Percentiles rank a stretch among this genome's conserved stretches.
These are phyloP conservation scores for Drosophila pseudoobscura DNA, from an alignment of 1,140 invertebrate species.

Conservation along the genomic window DNA sequence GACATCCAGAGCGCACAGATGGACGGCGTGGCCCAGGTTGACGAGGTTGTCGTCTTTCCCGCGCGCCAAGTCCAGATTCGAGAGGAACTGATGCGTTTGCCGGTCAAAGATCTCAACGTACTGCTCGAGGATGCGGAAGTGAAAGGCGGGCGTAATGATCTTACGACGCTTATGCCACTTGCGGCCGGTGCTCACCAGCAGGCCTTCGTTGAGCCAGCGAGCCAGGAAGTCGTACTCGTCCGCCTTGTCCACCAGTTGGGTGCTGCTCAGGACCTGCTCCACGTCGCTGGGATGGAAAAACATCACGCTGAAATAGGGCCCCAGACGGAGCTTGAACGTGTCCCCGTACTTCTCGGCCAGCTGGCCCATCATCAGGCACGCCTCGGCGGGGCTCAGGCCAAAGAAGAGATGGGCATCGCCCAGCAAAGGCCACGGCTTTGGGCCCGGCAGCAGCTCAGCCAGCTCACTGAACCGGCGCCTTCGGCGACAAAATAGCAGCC, in stretches of 20 bases:
- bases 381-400: slow-evolving; percentile 43
- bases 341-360: slow-evolving; percentile 44
- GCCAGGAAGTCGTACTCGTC: slow-evolving; percentile 87
- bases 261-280: slow-evolving; percentile 56
- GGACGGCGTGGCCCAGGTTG: slow-evolving; percentile 86
- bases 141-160: slow-evolving; percentile 93
- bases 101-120: slow-evolving; percentile 89
- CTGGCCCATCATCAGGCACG: slow-evolving; percentile 29
- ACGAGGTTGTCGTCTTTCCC: slow-evolving; percentile 58
- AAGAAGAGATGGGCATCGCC: slow-evolving; percentile 64
- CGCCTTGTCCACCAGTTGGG: slow-evolving; percentile 63
- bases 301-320: slow-evolving; percentile 61
- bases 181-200: slow-evolving; percentile 86
- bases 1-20: slow-evolving; percentile 88
- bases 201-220: slow-evolving; percentile 89
- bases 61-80: slow-evolving; percentile 75
- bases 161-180: slow-evolving; percentile 92
- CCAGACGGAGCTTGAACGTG: slow-evolving; percentile 63
- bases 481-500: slow-evolving; percentile 5
- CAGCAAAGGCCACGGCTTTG: slow-evolving; percentile 47
- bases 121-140: slow-evolving; percentile 91
- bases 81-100: slow-evolving; percentile 86
- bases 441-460: slow-evolving; percentile 34
- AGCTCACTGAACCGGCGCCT: slow-evolving; percentile 24
- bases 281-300: slow-evolving; percentile 61